Evolutionary conservation across 2,797 vertebrate species (phyloP).

Genomic region (Fistularia tabacaria): DNA sequence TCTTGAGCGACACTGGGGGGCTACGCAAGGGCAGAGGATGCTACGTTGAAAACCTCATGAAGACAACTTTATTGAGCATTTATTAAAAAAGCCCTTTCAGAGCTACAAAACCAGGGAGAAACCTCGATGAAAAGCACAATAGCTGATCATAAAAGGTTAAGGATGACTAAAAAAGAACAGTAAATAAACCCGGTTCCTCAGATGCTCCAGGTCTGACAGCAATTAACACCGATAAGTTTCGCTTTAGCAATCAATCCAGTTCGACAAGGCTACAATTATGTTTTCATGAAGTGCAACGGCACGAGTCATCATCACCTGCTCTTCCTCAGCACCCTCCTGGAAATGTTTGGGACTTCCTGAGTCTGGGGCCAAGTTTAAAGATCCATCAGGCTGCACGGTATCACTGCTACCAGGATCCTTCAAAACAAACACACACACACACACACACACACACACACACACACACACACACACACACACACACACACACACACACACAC

Average conservation of each 20-base stretch:
- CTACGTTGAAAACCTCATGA: neutral
- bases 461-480: too few relatives aligned
- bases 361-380: constrained; percentile 38
- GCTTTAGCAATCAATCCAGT: neutral
- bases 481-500: too few relatives aligned
- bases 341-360: constrained; percentile 66
- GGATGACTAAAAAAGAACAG: too few relatives aligned
- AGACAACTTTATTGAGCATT: neutral
- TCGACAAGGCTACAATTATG: neutral
- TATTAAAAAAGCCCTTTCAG: neutral
- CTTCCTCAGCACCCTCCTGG: constrained; percentile 54
- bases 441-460: too few relatives aligned
- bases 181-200: neutral
- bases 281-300: neutral
- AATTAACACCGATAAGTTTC: too few relatives aligned
- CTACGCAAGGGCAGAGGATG: constrained; percentile 32
- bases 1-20: constrained; percentile 39
- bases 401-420: constrained; percentile 64
- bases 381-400: constrained; percentile 41
- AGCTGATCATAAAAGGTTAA: too few relatives aligned
- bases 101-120: neutral
- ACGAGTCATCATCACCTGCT: constrained; percentile 35
- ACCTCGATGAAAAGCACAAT: too few relatives aligned
- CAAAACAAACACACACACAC: constrained; percentile 35
- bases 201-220: too few relatives aligned